Evolutionary conservation across 2,113 vertebrate genomes (phyloP), one percentile per base, ranked within the genome.

Genomic region (Ellobius talpinus): DNA sequence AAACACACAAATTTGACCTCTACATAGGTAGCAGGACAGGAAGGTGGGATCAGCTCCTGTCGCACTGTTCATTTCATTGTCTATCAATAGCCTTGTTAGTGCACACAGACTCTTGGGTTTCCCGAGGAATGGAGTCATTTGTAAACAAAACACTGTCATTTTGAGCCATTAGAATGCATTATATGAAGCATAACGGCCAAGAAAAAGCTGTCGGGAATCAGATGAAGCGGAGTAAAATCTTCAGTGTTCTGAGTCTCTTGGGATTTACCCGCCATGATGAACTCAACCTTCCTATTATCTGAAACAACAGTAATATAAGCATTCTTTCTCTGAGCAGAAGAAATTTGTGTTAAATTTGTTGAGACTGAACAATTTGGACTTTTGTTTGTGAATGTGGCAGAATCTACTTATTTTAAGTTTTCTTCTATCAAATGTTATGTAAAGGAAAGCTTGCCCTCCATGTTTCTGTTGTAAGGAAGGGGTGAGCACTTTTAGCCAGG

Each of bases 91-190:
- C 85, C 31, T 24, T 63, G 70, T 96, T 33, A 87, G 58, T n/a
- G 89, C n/a, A 55, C 76, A 78, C 82, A 72, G 91, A 26, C 0
- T 0, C 82, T 93, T 76, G 13, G 47, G 72, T 91, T 92, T 97
- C 94, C 89, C 87, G 93, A 95, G 88, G 81, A 86, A 93, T 82
- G 73, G 87, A 94, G 74, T 58, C 90, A 87, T 95, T 84, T 39
- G 73, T 97, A 95, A 96, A 93, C 91, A 98, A 94, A 93, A 96
- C 0, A 7, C 95, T 97, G 88, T 96, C 93, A 97, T 96, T 92
- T 96, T 65, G 58, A 97, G 91, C 96, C 94, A 90, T 94, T 73
- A 92, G 96, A 97, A 98, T 92, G 93, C 90, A 98, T 97, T 29
- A 90, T 70, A 96, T 58, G 77, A 89, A 8, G 2, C n/a, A 26